phyloP scores from a whole-genome alignment of 2,888 invertebrate genomes.

The Heterodera filipjevi region DNA sequence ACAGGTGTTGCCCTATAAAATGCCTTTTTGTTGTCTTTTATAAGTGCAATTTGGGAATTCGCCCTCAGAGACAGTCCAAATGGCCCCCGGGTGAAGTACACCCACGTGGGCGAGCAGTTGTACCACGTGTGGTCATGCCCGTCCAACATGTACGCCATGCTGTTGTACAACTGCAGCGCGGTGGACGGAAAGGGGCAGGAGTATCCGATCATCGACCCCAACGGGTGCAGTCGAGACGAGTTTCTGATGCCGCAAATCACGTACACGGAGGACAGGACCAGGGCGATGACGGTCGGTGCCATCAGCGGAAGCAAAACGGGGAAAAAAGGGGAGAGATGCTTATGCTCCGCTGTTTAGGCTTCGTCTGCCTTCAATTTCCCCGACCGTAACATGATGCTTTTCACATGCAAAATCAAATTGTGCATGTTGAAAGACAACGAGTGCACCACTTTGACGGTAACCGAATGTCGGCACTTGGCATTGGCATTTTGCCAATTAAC shows the following conservation, averaged over 20 bases:
- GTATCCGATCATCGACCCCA: conserved; percentile 54
- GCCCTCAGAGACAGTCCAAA: conserved; percentile 54
- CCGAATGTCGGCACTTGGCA: background rate
- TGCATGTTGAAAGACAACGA: conserved; percentile 51
- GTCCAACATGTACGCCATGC: conserved; percentile 57
- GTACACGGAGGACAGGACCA: conserved; percentile 56
- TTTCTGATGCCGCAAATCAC: conserved; percentile 59
- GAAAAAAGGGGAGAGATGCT: background rate
- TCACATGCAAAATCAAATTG: conserved; percentile 61
- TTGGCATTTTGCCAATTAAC: background rate
- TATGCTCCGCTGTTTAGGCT: conserved; percentile 38
- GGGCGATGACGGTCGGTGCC: conserved; percentile 50
- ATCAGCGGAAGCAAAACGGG: no score
- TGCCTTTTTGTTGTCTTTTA: background rate
- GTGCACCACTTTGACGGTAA: conserved; percentile 52
- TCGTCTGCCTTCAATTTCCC: conserved; percentile 64
- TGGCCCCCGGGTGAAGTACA: conserved; percentile 55
- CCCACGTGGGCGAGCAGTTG: conserved; percentile 56
- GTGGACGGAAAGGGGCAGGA: conserved; percentile 53
- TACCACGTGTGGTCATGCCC: conserved; percentile 64
- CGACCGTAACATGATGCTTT: conserved; percentile 55
- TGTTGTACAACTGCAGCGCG: conserved; percentile 57
- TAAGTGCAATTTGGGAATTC: background rate
- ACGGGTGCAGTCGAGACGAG: conserved; percentile 45
- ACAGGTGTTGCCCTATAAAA: conserved; percentile 28